phyloP scores from a whole-genome alignment of 2,797 vertebrate species.

The Serranus cabrilla region DNA sequence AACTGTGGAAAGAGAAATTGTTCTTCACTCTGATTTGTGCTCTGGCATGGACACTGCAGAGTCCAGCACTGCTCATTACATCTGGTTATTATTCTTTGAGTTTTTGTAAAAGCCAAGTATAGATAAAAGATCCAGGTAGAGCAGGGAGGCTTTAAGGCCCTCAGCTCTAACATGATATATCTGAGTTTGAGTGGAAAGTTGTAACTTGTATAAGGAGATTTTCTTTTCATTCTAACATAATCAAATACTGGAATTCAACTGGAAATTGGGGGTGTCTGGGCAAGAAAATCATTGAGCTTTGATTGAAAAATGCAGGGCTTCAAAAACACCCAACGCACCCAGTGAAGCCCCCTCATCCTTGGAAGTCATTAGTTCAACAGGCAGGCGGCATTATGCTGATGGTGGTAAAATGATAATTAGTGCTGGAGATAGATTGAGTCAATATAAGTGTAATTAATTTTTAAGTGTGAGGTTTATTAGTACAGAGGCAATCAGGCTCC shows the following conservation, averaged over 20 bases:
- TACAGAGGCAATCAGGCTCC: slow-evolving; percentile 81
- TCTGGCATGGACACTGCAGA: no score
- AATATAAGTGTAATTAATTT: slow-evolving; percentile 85
- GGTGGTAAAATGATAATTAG: slow-evolving; percentile 79
- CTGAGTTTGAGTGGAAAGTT: not conserved
- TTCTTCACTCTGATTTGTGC: no score
- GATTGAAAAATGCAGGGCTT: not conserved
- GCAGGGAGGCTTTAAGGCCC: no score
- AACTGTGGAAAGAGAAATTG: no score
- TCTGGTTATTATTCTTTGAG: no score
- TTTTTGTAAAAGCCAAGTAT: no score
- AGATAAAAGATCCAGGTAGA: no score
- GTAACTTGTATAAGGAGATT: not conserved
- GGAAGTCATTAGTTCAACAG: slow-evolving; percentile 64
- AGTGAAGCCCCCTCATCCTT: slow-evolving; percentile 44
- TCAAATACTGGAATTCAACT: not conserved
- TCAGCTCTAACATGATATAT: no score
- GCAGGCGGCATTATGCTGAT: slow-evolving; percentile 69
- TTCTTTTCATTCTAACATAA: not conserved
- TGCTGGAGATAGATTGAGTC: slow-evolving; percentile 79
- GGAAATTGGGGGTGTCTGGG: not conserved
- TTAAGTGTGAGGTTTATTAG: slow-evolving; percentile 82
- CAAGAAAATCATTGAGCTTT: not conserved
- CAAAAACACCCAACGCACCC: not conserved
- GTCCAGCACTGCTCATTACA: no score